Base-by-base conservation (phyloP, 2,888 invertebrate species). In the Lacanobia oleracea region DNA sequence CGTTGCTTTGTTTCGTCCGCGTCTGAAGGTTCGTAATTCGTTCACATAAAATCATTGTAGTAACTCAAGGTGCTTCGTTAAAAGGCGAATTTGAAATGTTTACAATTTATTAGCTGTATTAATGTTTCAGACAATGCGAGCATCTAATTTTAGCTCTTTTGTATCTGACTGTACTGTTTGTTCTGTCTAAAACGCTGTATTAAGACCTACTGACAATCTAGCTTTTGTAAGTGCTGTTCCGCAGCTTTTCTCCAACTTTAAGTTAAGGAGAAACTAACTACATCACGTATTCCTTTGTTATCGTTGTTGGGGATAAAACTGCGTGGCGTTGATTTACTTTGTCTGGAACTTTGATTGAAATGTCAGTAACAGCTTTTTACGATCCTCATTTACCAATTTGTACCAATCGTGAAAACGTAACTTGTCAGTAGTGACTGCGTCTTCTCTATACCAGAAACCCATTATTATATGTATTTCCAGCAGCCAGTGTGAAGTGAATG, bases 1-100 rank as follows among this genome's bases (percentile, higher is more conserved):
- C 81, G 79, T 81, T 85, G 82, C 72, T 84, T 86, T 86, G 85
- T 88, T 88, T 83, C 75, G 72, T 66, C 67, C 77, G 74, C 72
- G 71, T 76, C 74, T 65, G 63, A 74, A 82, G 71, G 68, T 71
- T 61, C 37, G 70, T 75, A 76, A 77, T 83, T 85, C 72, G 68
- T 81, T 81, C 69, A 74, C 75, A 72, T 81, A 73, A 86, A 81
- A 72, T 85, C 68, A 59, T 75, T 68, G 72, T 59, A 56, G 48
- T 65, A 70, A 23, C 57, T 80, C 57, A 65, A 80, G 67, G 45
- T 54, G 63, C 72, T 86, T 77, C 64, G 71, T 67, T 75, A 72
- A 67, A 70, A 74, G 70, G 18, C 23, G 33, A 77, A 67, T 71
- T 68, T 57, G 62, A 57, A 72, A 69, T 85, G 62, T 62, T 59